A percentile compares a stretch with the other conserved stretches of the same genome.
phyloP scores from a whole-genome alignment of 2,113 vertebrate species.

The Morone chrysops region DNA sequence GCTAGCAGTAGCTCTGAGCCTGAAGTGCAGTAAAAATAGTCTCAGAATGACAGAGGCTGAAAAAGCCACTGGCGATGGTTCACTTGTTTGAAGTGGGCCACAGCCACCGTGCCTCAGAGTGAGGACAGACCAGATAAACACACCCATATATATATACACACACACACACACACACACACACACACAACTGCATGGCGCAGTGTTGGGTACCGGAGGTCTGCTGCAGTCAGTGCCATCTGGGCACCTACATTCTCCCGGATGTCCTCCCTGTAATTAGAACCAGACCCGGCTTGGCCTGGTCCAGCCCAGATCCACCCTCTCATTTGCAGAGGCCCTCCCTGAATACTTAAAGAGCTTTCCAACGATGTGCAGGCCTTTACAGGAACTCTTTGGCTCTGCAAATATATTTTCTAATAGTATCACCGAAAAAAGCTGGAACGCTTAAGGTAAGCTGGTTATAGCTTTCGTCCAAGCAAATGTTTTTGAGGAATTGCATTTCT shows the following conservation, averaged over 20 bases:
- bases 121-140: slow-evolving; percentile 13
- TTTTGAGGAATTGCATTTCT: neutral
- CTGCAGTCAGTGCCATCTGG: slow-evolving; percentile 67
- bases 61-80: slow-evolving; percentile 81
- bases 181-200: slow-evolving; percentile 17
- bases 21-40: slow-evolving; percentile 77
- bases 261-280: slow-evolving; percentile 83
- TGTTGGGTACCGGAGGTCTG: slow-evolving; percentile 61
- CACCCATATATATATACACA: slow-evolving; percentile 28
- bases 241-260: slow-evolving; percentile 69
- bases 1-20: slow-evolving; percentile 43
- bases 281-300: slow-evolving; percentile 62
- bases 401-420: slow-evolving; percentile 24
- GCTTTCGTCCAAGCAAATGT: neutral
- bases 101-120: slow-evolving; percentile 54
- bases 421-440: slow-evolving; percentile 37
- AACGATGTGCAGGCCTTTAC: slow-evolving; percentile 53
- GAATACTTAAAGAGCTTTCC: slow-evolving; percentile 77
- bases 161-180: slow-evolving; percentile 27
- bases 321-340: slow-evolving; percentile 72
- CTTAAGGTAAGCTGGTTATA: slow-evolving; percentile 65
- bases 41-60: slow-evolving; percentile 81
- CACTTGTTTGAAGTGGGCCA: slow-evolving; percentile 81
- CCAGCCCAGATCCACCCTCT: slow-evolving; percentile 77
- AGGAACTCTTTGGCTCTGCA: slow-evolving; percentile 38